Evolutionary conservation across 1,140 invertebrate genomes (phyloP).

Genomic region (Diuraphis noxia): DNA sequence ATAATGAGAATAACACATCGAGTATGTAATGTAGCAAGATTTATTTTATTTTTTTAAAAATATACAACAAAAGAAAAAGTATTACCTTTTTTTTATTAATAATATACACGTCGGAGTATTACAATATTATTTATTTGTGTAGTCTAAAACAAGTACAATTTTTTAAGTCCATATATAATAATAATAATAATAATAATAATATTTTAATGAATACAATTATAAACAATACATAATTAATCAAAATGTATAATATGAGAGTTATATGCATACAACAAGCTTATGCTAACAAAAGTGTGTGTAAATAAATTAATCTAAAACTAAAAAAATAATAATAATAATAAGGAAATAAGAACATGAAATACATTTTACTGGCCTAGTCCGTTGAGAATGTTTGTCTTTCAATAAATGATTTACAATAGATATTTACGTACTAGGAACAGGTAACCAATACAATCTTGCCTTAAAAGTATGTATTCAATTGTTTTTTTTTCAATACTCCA

Average conservation of each 20-base stretch:
- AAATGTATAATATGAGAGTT: slow-evolving; percentile 22
- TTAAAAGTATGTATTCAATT: slow-evolving; percentile 43
- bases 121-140: slow-evolving; percentile 40
- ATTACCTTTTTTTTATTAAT: slow-evolving; percentile 48
- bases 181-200: slow-evolving; percentile 37
- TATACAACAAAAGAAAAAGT: slow-evolving; percentile 46
- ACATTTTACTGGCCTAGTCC: slow-evolving; percentile 50
- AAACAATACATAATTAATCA: slow-evolving; percentile 37
- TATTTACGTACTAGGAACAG: slow-evolving; percentile 52
- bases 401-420: slow-evolving; percentile 47
- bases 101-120: slow-evolving; percentile 44
- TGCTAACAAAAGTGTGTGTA: slow-evolving; percentile 29
- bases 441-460: slow-evolving; percentile 51
- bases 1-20: slow-evolving; percentile 1
- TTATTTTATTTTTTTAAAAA: slow-evolving; percentile 49
- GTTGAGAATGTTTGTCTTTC: slow-evolving; percentile 43
- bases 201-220: slow-evolving; percentile 36
- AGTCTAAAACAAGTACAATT: slow-evolving; percentile 50
- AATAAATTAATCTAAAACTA: slow-evolving; percentile 51
- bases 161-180: slow-evolving; percentile 32
- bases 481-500: slow-evolving; percentile 16
- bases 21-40: slow-evolving; percentile 50
- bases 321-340: slow-evolving; percentile 14
- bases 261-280: slow-evolving; percentile 51
- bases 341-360: slow-evolving; percentile 28